Evolutionary conservation across 1,140 invertebrate genomes (phyloP), one percentile per base, ranked within the genome.

Genomic region (Cydia strobilella): DNA sequence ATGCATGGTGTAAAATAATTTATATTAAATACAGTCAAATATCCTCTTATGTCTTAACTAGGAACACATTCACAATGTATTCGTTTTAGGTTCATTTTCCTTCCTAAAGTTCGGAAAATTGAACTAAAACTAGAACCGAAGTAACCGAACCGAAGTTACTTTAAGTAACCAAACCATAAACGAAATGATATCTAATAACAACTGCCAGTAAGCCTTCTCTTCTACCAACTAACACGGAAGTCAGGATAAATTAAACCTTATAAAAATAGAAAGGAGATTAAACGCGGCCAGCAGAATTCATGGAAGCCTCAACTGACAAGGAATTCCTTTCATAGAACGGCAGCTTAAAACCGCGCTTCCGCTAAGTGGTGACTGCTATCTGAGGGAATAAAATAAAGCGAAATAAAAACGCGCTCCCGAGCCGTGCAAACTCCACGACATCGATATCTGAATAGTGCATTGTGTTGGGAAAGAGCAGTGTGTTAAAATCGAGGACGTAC

Each of bases 401-500:
- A 69, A 35, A 69, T 69, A 69, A 69, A 69, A 69, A 35, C 48
- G 13, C 25, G 27, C 12, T 23, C n/a, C 25, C 63, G 63, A 66
- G 63, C 63, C 27, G 63, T 65, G 63, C 65, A 35, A 39, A 27
- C 71, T 72, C 71, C 12, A 6, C 71, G 45, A 72, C 71, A 51
- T 51, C 71, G 71, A 72, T 72, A 48, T 25, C 71, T 45, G 69
- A 72, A 42, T 72, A 72, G 18, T 72, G 71, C 71, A 72, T 72
- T 72, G 71, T 72, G 20, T 39, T 48, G 42, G 71, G 45, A 45
- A 72, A 48, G 45, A 39, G 39, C 71, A 48, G 12, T 31, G 71
- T 45, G 45, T 25, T 25, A 48, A 42, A 45, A 69, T 39, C 65
- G n/a, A 10, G 23, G 27, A 35, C 31, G 9, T 35, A 39, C 31